These are phyloP conservation scores for Pachyrhynchus sulphureomaculatus DNA, from an alignment of 1,140 invertebrate genomes.

Conservation along the genomic window DNA sequence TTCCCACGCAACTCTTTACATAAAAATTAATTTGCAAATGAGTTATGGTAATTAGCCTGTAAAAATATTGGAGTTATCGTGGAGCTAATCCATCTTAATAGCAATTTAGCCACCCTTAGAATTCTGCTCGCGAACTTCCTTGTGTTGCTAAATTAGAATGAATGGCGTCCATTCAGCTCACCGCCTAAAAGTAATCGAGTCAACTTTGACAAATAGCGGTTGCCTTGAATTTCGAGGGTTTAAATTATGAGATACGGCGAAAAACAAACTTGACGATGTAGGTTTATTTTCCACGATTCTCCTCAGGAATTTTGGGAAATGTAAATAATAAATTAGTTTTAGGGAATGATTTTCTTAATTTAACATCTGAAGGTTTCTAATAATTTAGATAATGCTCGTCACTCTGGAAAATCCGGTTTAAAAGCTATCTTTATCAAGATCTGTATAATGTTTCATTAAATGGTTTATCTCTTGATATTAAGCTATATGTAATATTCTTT, in stretches of 20 bases:
- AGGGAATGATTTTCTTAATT: too few species aligned
- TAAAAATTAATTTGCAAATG: slow-evolving; percentile 10
- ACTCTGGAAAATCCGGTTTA: too few species aligned
- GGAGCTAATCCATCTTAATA: slow-evolving; percentile 35
- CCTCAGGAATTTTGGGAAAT: too few species aligned
- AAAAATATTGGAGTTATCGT: background rate
- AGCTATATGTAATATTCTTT: too few species aligned
- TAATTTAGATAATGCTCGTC: too few species aligned
- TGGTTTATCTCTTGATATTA: too few species aligned
- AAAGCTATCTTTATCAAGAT: too few species aligned
- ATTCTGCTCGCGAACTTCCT: slow-evolving; percentile 28
- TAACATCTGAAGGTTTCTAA: too few species aligned
- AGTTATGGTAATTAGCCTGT: slow-evolving; percentile 13
- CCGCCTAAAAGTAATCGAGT: slow-evolving; percentile 1
- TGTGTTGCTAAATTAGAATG: slow-evolving; percentile 36
- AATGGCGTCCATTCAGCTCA: background rate
- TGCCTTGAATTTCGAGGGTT: background rate
- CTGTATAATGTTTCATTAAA: too few species aligned
- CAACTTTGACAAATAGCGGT: background rate
- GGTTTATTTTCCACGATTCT: too few species aligned
- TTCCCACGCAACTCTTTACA: too few species aligned
- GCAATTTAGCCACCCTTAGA: slow-evolving; percentile 23
- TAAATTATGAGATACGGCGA: background rate
- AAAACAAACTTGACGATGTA: background rate
- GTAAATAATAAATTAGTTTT: too few species aligned